Conservation (phyloP, 1,140 invertebrate species). For the Drosophila littoralis region DNA sequence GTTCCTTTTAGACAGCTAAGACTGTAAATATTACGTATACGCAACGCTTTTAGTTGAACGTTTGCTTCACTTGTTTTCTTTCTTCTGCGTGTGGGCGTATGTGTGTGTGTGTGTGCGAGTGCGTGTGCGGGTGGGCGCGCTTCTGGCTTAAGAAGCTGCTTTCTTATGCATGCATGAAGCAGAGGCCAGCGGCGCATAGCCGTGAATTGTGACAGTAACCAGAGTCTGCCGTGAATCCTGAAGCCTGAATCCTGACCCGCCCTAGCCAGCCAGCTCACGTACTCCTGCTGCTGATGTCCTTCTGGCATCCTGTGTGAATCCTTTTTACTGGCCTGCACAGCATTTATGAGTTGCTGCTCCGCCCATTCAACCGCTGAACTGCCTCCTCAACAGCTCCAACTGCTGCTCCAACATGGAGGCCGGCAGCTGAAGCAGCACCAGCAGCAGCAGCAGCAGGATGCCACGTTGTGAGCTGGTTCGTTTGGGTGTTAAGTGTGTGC, state of each 20-base stretch:
- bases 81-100: not conserved
- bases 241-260: slow-evolving; percentile 11
- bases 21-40: slow-evolving; percentile 26
- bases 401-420: slow-evolving; percentile 5
- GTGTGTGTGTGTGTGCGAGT: not conserved
- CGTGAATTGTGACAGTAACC: slow-evolving; percentile 8
- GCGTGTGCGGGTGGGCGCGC: not conserved
- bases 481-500: slow-evolving; percentile 55
- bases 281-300: slow-evolving; percentile 8
- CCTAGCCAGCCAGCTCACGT: not conserved
- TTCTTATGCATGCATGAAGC: slow-evolving; percentile 49
- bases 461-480: slow-evolving; percentile 25
- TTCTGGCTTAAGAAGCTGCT: slow-evolving; percentile 25
- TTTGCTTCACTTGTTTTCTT: slow-evolving; percentile 1
- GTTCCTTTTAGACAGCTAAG: slow-evolving; percentile 3
- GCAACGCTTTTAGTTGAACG: slow-evolving; percentile 2
- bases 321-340: slow-evolving; percentile 40
- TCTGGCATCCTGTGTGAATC: slow-evolving; percentile 36
- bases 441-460: slow-evolving; percentile 22
- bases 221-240: slow-evolving; percentile 14
- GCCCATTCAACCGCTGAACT: slow-evolving; percentile 1
- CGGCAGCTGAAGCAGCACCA: slow-evolving; percentile 12
- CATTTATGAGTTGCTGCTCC: slow-evolving; percentile 59
- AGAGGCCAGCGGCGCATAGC: slow-evolving; percentile 1
- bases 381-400: not conserved